A percentile compares a stretch with the other conserved stretches of the same genome.
phyloP scores from a whole-genome alignment of 2,797 vertebrate genomes.

The Aulostomus chinensis region DNA sequence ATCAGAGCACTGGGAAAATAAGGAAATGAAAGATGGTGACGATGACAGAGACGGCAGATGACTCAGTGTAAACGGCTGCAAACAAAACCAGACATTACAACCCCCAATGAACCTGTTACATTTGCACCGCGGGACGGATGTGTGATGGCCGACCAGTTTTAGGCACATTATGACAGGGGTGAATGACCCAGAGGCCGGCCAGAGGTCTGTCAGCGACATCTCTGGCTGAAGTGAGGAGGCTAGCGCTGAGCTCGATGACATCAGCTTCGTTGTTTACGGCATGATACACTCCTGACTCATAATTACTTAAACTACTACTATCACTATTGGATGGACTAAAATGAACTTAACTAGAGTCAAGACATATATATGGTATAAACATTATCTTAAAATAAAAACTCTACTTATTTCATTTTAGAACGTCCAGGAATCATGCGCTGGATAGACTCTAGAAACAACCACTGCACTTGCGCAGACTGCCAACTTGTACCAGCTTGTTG shows the following conservation, averaged over 20 bases:
- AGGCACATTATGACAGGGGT: constrained; percentile 31
- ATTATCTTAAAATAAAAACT: no score
- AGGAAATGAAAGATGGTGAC: not conserved
- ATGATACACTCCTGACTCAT: constrained; percentile 8
- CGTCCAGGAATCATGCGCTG: not conserved
- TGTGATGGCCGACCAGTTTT: constrained; percentile 50
- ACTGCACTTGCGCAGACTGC: constrained; percentile 47
- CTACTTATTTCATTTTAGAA: no score
- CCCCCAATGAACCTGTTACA: no score
- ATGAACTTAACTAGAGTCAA: no score
- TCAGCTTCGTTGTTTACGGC: constrained; percentile 7
- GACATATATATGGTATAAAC: no score
- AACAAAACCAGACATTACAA: no score
- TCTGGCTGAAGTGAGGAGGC: constrained; percentile 1
- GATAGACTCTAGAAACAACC: constrained; percentile 3
- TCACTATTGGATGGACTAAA: not conserved
- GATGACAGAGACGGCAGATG: no score
- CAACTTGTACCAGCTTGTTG: constrained; percentile 43
- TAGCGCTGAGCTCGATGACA: not conserved
- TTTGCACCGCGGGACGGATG: not conserved
- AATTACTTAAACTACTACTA: not conserved
- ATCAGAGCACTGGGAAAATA: no score
- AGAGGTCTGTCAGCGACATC: constrained; percentile 23
- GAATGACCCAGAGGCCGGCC: constrained; percentile 41
- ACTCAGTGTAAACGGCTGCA: no score